phyloP scores from a whole-genome alignment of 2,113 vertebrate species.

The Urocynchramus pylzowi region DNA sequence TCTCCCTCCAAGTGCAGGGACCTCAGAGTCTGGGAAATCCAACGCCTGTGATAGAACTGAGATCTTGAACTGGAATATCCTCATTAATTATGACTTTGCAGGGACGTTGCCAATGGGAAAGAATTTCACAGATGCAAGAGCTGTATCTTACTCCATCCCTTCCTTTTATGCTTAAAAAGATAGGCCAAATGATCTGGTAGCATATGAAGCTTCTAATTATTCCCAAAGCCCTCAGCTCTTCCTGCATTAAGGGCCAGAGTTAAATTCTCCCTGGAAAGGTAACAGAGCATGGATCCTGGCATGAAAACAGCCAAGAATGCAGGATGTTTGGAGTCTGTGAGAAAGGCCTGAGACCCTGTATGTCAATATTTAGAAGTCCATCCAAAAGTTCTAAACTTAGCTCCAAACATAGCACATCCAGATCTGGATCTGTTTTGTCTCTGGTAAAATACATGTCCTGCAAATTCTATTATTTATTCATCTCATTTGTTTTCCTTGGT shows the following conservation, averaged over 20 bases:
- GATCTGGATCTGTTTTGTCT: constrained; percentile 6
- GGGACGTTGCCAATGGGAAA: background rate
- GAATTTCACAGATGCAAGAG: background rate
- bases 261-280: constrained; percentile 26
- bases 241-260: background rate
- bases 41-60: background rate
- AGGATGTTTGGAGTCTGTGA: constrained; percentile 2
- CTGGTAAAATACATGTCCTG: background rate
- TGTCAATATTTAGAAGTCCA: background rate
- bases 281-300: background rate
- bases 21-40: background rate
- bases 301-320: background rate
- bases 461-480: background rate
- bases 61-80: background rate
- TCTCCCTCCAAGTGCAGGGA: background rate
- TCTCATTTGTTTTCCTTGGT: constrained; percentile 28
- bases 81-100: background rate
- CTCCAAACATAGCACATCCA: background rate
- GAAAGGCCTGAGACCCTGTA: background rate
- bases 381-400: constrained; percentile 37
- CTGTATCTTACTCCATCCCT: background rate
- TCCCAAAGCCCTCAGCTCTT: background rate
- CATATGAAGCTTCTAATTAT: background rate
- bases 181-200: background rate
- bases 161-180: background rate